phyloP scores from a whole-genome alignment of 2,113 vertebrate species.

The Myodes glareolus region DNA sequence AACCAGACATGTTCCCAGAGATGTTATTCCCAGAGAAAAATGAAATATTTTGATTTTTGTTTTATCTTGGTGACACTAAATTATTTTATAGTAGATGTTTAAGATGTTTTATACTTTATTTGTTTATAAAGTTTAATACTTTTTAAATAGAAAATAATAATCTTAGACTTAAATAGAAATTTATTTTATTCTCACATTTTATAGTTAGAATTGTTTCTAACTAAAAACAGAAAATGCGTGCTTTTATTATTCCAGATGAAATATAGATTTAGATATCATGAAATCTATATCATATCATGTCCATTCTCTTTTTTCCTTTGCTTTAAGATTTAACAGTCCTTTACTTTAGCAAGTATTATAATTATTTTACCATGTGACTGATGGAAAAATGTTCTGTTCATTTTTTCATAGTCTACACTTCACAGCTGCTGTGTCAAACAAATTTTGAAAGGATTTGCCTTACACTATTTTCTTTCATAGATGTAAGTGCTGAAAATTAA shows the following conservation, averaged over 20 bases:
- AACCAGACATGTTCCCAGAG: neutral
- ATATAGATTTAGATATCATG: neutral
- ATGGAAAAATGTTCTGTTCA: neutral
- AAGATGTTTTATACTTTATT: neutral
- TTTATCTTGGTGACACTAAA: neutral
- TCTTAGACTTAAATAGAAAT: neutral
- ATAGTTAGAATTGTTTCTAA: too few relatives aligned
- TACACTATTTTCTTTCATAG: neutral
- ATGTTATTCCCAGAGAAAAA: neutral
- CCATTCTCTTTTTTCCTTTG: neutral
- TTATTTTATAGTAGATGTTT: constrained; percentile 31
- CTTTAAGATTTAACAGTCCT: neutral
- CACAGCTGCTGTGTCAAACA: neutral
- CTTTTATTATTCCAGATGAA: neutral
- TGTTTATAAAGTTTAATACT: neutral
- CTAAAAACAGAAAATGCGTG: neutral
- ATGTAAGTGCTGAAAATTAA: neutral
- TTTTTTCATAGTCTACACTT: neutral
- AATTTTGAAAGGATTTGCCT: neutral
- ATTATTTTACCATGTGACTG: neutral
- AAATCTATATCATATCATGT: neutral
- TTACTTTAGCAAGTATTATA: constrained; percentile 13
- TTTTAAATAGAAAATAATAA: neutral
- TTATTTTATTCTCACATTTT: neutral
- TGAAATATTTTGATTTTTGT: neutral